Evolutionary conservation across 2,888 invertebrate species (phyloP), one percentile per base, ranked within the genome.

Genomic region (Schizotus pectinicornis): DNA sequence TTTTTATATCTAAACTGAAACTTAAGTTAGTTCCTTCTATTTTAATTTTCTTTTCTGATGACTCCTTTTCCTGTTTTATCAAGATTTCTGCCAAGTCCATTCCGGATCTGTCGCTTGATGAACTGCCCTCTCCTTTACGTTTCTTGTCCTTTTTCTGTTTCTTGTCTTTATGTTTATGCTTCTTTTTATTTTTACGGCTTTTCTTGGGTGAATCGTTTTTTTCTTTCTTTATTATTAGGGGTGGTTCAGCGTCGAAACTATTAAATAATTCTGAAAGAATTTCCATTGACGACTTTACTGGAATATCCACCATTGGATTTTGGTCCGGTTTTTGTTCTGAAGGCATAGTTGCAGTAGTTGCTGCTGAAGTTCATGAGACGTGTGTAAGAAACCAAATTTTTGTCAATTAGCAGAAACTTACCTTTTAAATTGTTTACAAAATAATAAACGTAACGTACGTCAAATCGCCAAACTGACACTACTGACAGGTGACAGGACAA

Each of bases 201-300:
- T 84, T 82, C 58, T 84, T 84, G 13, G 35, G 42, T 0, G 61
- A 55, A 71, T 80, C 69, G 67, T 77, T 54, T 59, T 76, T 72
- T 58, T 73, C 74, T 51, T 77, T 75, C 61, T 79, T 78, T 6
- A 77, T 73, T 7, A 80, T 77, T 12, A 79, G 56, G 9, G 86
- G 90, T 8, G 89, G 89, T 64, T 85, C 86, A 1, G 89, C 89
- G 78, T 90, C 89, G 73, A 91, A 91, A 14, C 86, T 88, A 69
- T 89, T 83, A 72, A 94, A 93, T 0, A 94, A 80, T 78, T 94
- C 94, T 0, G 92, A 89, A 12, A 94, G 82, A 70, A 94, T 92
- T 79, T 94, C 92, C 74, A 85, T 87, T 0, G 91, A 90, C 6
- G 89, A 87, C 75, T 90, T 90, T 33, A 81, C 60, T 22, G 60